Base-by-base conservation (phyloP, 2,888 invertebrate genomes). In the Drosophila pseudotalamancana region DNA sequence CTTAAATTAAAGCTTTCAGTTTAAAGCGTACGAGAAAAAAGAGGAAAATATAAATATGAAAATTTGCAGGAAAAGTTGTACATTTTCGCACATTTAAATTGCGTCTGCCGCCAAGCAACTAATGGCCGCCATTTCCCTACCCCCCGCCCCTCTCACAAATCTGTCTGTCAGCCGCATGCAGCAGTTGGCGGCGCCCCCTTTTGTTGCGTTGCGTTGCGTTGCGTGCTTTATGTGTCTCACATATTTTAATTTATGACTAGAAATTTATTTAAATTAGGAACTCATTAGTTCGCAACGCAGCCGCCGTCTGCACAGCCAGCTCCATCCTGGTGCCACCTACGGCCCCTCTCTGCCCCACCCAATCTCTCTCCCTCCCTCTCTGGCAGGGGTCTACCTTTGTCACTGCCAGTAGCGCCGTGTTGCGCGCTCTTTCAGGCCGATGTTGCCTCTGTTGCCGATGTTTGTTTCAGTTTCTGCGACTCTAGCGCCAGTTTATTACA, bases 251-350 rank as follows among this genome's bases (percentile, higher is more conserved):
- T 84, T 87, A 84, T 84, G 84, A 83, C 75, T 71, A 61, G 77
- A 86, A 79, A 86, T 85, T 83, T 88, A 85, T 85, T 85, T 86
- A 85, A 85, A 85, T 85, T 85, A 85, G 84, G 80, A 88, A 85
- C 88, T 85, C 87, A 85, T 85, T 85, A 85, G 88, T 83, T 83
- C 66, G 71, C 84, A 73, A 50, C 69, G 59, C n/a, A n/a, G n/a
- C 55, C 54, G 71, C 35, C 61, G 53, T 39, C 56, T 55, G 49
- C 45, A 49, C 54, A 39, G 43, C 31, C 35, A 16, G 19, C 49
- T 18, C n/a, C 40, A 9, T 16, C 21, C 39, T 9, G 9, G 6
- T 12, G 16, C 25, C 59, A 12, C 37, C 49, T 37, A 40, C 49
- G 23, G 27, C 25, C 18, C 43, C 35, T 6, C 9, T 5, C 16